Percentiles rank a stretch among this genome's conserved stretches.
Conservation (phyloP, 2,888 invertebrate species). For the Drosophila macrospina region DNA sequence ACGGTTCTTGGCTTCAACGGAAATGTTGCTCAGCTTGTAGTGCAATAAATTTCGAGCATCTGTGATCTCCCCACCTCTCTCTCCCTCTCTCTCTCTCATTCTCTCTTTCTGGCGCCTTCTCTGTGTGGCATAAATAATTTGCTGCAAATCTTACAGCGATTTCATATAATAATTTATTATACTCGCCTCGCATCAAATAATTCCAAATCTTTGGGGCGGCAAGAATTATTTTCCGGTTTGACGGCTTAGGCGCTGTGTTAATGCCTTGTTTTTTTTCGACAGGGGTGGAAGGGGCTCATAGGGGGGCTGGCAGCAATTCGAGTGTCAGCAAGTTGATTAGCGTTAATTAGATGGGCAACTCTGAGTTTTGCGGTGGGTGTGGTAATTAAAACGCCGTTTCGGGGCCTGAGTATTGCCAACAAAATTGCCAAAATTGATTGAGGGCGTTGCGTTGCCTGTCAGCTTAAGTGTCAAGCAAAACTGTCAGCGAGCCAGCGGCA, state of each 20-base stretch:
- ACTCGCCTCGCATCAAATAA: slow-evolving; percentile 39
- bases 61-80: slow-evolving; percentile 37
- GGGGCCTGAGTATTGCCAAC: slow-evolving; percentile 30
- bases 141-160: slow-evolving; percentile 65
- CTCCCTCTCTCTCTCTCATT: neutral
- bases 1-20: slow-evolving; percentile 55
- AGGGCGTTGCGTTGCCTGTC: slow-evolving; percentile 44
- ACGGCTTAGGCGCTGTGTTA: slow-evolving; percentile 34
- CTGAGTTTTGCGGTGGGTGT: slow-evolving; percentile 16
- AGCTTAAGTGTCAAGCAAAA: slow-evolving; percentile 41
- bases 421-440: slow-evolving; percentile 49
- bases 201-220: slow-evolving; percentile 22
- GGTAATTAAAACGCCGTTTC: slow-evolving; percentile 50
- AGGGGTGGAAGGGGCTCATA: no score
- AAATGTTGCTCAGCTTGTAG: slow-evolving; percentile 54
- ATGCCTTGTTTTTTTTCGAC: slow-evolving; percentile 8
- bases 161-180: slow-evolving; percentile 69
- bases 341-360: slow-evolving; percentile 62
- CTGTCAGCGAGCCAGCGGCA: slow-evolving; percentile 11
- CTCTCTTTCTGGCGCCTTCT: neutral
- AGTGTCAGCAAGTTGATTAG: slow-evolving; percentile 70
- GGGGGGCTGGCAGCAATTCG: slow-evolving; percentile 29
- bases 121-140: slow-evolving; percentile 63
- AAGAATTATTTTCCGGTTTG: slow-evolving; percentile 16
- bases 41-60: slow-evolving; percentile 61